Evolutionary conservation across 2,888 invertebrate genomes (phyloP).

Genomic region (Tipula unca): DNA sequence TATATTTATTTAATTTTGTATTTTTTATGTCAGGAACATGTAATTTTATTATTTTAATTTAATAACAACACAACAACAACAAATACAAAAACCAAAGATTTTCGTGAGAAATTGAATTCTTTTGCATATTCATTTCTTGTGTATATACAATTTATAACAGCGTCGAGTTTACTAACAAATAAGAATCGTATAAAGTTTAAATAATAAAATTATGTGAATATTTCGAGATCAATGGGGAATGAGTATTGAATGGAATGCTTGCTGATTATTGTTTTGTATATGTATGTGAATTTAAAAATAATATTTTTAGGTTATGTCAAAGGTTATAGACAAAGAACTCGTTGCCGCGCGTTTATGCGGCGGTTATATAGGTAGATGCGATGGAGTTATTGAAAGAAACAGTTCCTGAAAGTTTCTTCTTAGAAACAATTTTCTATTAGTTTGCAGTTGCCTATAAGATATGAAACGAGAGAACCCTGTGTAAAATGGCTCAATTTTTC

Average conservation of each 20-base stretch:
- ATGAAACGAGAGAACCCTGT: no score
- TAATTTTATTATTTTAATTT: not conserved
- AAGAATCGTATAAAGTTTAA: not conserved
- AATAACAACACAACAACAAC: not conserved
- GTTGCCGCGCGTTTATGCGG: no score
- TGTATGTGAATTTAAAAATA: not conserved
- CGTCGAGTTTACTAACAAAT: not conserved
- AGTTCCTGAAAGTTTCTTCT: no score
- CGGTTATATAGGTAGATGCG: no score
- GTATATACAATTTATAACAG: not conserved
- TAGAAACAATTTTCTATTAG: no score
- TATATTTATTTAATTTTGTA: not conserved
- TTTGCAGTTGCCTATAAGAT: no score
- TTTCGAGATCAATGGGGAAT: not conserved
- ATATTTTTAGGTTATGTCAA: not conserved
- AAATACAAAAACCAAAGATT: not conserved
- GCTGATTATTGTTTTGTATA: not conserved
- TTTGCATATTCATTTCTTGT: not conserved
- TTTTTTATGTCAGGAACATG: conserved; percentile 8
- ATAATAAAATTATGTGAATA: conserved; percentile 1
- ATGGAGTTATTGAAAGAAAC: no score
- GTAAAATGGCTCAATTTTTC: no score
- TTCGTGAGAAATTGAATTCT: not conserved
- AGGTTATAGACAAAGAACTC: not conserved
- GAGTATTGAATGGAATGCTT: not conserved